Base-by-base conservation (phyloP, 1,140 invertebrate species). In the Neocloeon triangulifer region DNA sequence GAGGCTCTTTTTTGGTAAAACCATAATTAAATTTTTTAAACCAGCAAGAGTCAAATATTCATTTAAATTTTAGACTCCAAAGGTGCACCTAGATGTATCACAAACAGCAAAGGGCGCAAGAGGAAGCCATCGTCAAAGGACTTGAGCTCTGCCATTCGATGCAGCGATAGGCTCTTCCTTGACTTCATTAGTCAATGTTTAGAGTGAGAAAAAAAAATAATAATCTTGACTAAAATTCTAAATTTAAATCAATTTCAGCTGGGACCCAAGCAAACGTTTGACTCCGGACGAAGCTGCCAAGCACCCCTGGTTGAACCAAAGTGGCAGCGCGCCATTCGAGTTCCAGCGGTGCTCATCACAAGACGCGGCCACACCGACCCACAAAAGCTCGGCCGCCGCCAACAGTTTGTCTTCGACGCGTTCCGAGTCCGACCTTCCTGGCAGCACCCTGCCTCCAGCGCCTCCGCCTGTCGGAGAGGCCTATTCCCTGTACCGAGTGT, bases 141-240 rank as follows among this genome's bases (percentile, higher is more conserved):
- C 30, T 55, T 88, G 13, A 56, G 72, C 3, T 59, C 67, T 33
- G 76, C 73, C 14, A 60, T 85, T 9, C 66, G 79, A 38, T 82
- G 81, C 45, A 78, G 76, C 46, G 88, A 96, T 55, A 65, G 73
- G 12, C 59, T 82, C 15, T 96, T 96, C 59, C 70, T 92, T 19
- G 79, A 95, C 55, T 95, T 96, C 53, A 69, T 97, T 45, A 73
- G 75, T 36, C 66, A 73, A 48, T 95, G 89, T 53, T 62, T 96
- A 35, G 81, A 91, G 76, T 80, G 53, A 76, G 73, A 71, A 43
- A 30, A 10, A 29, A n/a, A n/a, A n/a, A n/a, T n/a, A n/a, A n/a
- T n/a, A n/a, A n/a, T n/a, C n/a, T 30, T 33, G 22, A n/a, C 14
- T 32, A 22, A 8, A 19, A 20, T 25, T 12, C 14, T 32, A 22